Base-by-base conservation (phyloP, 2,113 vertebrate species). In the Trochalopteron elliotii region DNA sequence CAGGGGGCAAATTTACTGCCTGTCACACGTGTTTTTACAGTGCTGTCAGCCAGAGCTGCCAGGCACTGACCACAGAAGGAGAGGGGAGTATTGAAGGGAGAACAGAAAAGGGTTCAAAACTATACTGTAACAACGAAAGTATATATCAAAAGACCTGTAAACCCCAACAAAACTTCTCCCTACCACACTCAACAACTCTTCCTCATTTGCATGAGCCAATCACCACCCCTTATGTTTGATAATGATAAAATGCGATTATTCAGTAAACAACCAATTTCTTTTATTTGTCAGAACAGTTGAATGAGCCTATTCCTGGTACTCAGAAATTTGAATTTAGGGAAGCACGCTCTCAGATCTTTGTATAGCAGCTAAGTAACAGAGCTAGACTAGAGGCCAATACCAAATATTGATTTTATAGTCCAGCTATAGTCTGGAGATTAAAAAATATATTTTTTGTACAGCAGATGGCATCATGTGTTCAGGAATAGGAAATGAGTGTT, bases 391-490 rank as follows among this genome's bases (percentile, higher is more conserved):
- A 76, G 21, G 44, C 52, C 1, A 2, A n/a, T n/a, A 44, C 27
- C 5, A 3, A 55, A 45, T 74, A 42, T 7, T 74, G 18, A 37
- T 78, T 82, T 76, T 50, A 40, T 37, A 87, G 55, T 47, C 67
- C 40, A 55, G 23, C 39, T 69, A 2, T 76, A 33, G 33, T 72
- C 27, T 80, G 67, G 31, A 84, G 40, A 61, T 79, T 53, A 55
- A 49, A 53, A 56, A 83, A 18, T 86, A 37, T 14, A n/a, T 77
- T 74, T 44, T 23, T 74, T 94, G 90, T 92, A 91, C 96, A 96
- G 95, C 82, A 97, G 96, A 33, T 96, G 95, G 95, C 96, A 92
- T 88, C 90, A 7, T 83, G 40, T 86, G 71, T 81, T 96, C 92
- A 93, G 59, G 75, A 95, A 86, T 59, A 90, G 59, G 6, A 75